A percentile compares a stretch with the other conserved stretches of the same genome.
These are phyloP conservation scores for Numenius phaeopus DNA, from an alignment of 2,797 vertebrate genomes.

Conservation along the genomic window DNA sequence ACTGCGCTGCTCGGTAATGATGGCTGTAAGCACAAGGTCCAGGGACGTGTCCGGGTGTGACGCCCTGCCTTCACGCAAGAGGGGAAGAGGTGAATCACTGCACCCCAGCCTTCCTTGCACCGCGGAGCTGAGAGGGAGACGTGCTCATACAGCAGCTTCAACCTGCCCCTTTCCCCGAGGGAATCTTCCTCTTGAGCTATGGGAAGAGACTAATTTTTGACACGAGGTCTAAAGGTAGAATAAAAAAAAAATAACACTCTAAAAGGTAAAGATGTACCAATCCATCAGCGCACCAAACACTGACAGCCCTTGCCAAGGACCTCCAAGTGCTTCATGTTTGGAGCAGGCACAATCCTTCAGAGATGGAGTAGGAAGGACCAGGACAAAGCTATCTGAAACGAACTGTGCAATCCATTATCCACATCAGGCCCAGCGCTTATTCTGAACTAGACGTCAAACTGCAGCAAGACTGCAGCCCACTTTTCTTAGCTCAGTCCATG, in stretches of 20 bases:
- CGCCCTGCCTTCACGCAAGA: accelerated
- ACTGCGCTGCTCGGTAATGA: not conserved
- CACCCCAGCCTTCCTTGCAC: not conserved
- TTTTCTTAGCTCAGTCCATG: not conserved
- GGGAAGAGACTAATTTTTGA: not conserved
- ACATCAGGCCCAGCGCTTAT: not conserved
- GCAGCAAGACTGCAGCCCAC: not conserved
- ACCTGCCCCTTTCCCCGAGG: not conserved
- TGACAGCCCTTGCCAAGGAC: not conserved
- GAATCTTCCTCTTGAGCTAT: not conserved
- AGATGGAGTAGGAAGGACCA: not conserved
- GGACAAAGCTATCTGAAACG: not conserved
- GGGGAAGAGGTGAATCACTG: not conserved
- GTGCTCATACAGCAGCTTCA: not conserved
- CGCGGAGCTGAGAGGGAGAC: not conserved
- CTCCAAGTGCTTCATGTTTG: not conserved
- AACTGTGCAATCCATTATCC: not conserved
- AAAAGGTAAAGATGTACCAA: not conserved
- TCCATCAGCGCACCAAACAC: not conserved
- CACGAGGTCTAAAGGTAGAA: not conserved
- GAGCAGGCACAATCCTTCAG: not conserved
- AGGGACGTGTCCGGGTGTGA: not conserved
- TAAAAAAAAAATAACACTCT: not conserved
- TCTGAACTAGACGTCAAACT: not conserved
- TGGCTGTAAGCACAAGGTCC: not conserved